Conservation (phyloP, 1,140 invertebrate genomes). For the Leptoteleia sp. region DNA sequence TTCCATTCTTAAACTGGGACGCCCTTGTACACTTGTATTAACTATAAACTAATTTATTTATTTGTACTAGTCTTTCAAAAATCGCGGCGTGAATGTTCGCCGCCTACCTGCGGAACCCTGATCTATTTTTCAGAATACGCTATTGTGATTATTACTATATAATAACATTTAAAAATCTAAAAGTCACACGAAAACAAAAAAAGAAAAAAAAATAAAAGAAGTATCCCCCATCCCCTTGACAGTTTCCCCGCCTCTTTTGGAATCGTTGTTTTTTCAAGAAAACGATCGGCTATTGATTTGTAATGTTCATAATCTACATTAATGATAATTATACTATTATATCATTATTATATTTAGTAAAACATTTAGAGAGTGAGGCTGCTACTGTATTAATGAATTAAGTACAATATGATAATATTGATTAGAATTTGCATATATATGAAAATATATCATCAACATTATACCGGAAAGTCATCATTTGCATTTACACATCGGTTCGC, state of each 20-base stretch:
- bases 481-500: constrained; percentile 62
- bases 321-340: constrained; percentile 77
- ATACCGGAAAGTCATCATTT: constrained; percentile 66
- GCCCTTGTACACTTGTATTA: constrained; percentile 19
- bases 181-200: constrained; percentile 71
- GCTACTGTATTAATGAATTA: constrained; percentile 78
- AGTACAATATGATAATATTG: constrained; percentile 77
- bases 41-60: constrained; percentile 50
- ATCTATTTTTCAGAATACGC: constrained; percentile 82
- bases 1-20: background rate
- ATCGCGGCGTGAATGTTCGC: constrained; percentile 67
- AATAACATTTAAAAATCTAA: constrained; percentile 76
- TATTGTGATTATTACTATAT: constrained; percentile 81
- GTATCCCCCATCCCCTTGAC: constrained; percentile 44
- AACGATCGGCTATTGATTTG: constrained; percentile 62
- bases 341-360: constrained; percentile 78
- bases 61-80: constrained; percentile 57
- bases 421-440: constrained; percentile 78
- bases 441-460: constrained; percentile 69
- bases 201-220: too few species aligned
- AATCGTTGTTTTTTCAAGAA: constrained; percentile 52
- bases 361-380: constrained; percentile 78
- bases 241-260: constrained; percentile 53
- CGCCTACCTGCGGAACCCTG: constrained; percentile 78
- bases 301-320: constrained; percentile 72